phyloP scores from a whole-genome alignment of 2,113 vertebrate genomes.

The Asarcornis scutulata region DNA sequence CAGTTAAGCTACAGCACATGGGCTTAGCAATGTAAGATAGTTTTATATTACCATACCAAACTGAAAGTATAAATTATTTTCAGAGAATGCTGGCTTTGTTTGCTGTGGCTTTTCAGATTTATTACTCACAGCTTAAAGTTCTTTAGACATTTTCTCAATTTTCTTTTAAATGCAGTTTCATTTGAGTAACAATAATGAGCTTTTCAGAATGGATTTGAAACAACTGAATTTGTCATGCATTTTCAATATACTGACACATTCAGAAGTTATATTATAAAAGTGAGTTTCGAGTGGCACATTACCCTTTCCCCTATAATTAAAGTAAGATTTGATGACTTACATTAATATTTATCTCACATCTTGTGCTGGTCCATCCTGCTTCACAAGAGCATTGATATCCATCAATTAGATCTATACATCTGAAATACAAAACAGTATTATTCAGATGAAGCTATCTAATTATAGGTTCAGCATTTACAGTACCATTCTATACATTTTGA shows the following conservation, averaged over 20 bases:
- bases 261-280: neutral
- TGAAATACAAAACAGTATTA: constrained; percentile 64
- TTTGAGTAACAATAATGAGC: neutral
- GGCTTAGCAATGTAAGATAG: neutral
- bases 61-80: neutral
- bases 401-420: constrained; percentile 78
- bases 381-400: constrained; percentile 79
- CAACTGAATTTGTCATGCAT: neutral
- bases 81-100: neutral
- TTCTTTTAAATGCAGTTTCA: neutral
- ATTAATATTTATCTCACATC: constrained; percentile 83
- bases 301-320: neutral
- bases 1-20: neutral
- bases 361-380: constrained; percentile 78
- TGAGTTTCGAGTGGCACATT: neutral
- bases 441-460: neutral
- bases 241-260: neutral
- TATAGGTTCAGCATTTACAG: neutral
- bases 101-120: neutral
- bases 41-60: neutral
- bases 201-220: constrained; percentile 7
- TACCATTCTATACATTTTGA: neutral
- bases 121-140: neutral
- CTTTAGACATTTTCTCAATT: neutral
- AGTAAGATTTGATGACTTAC: constrained; percentile 73